A percentile compares a stretch with the other conserved stretches of the same genome.
Conservation (phyloP, 2,888 invertebrate genomes). For the Epistrophe eligans region DNA sequence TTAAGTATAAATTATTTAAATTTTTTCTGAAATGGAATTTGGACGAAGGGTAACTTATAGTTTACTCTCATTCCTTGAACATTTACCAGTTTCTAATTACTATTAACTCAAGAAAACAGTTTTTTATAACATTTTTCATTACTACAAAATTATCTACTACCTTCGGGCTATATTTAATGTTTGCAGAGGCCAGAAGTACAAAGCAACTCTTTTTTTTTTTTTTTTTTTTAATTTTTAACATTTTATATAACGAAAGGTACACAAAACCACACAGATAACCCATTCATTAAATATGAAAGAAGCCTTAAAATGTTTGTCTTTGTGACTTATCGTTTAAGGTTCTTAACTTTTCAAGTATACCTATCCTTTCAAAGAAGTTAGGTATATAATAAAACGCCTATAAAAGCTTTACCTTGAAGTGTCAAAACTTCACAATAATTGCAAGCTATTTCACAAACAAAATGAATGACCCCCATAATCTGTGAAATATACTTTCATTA, state of each 20-base stretch:
- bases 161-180: too few species aligned
- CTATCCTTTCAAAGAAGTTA: not conserved
- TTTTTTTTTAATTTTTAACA: too few species aligned
- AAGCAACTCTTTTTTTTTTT: too few species aligned
- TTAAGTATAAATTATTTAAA: too few species aligned
- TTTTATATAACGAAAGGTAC: not conserved
- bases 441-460: conserved; percentile 8
- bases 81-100: too few species aligned
- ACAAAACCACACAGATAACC: not conserved
- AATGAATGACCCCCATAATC: conserved; percentile 29
- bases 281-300: not conserved
- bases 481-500: conserved; percentile 21
- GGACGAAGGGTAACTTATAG: too few species aligned
- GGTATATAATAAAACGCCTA: not conserved
- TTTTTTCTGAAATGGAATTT: too few species aligned
- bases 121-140: too few species aligned
- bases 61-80: too few species aligned
- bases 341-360: not conserved
- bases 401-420: conserved; percentile 17
- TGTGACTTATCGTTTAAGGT: conserved; percentile 15
- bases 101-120: too few species aligned
- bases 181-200: too few species aligned
- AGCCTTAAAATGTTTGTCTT: not conserved
- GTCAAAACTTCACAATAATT: conserved; percentile 31
- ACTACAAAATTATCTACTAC: too few species aligned